phyloP scores from a whole-genome alignment of 2,888 invertebrate genomes.

The Lissonota sp. region DNA sequence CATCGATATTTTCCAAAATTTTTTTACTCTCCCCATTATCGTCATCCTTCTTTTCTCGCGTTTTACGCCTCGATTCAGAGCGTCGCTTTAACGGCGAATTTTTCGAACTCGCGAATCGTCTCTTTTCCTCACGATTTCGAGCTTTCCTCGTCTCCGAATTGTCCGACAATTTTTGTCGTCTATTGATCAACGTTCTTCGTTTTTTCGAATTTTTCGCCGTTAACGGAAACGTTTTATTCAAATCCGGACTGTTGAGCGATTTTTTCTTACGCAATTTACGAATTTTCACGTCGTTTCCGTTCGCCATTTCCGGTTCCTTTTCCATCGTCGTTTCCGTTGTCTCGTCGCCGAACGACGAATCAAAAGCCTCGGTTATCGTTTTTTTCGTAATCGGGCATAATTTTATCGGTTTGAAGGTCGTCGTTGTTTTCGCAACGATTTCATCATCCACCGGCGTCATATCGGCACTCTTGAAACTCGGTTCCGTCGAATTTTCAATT shows the following conservation, averaged over 20 bases:
- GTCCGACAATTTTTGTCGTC: neutral
- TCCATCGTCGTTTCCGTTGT: neutral
- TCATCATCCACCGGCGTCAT: constrained; percentile 75
- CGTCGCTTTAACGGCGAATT: neutral
- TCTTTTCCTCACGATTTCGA: neutral
- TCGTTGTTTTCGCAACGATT: constrained; percentile 30
- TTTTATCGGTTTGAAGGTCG: constrained; percentile 76
- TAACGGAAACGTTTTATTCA: no score
- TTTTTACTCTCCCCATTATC: neutral
- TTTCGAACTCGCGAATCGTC: constrained; percentile 18
- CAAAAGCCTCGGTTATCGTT: constrained; percentile 68
- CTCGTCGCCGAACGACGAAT: constrained; percentile 60
- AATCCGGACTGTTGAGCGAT: no score
- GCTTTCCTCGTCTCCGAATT: neutral
- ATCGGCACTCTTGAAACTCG: constrained; percentile 76
- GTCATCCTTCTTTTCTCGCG: neutral
- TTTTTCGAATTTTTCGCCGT: neutral
- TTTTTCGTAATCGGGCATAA: constrained; percentile 72
- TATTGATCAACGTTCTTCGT: neutral
- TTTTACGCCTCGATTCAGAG: neutral
- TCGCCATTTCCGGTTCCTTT: constrained; percentile 4
- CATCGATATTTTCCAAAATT: neutral
- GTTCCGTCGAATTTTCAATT: constrained; percentile 63
- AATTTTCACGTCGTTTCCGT: neutral
- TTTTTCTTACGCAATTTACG: no score